Evolutionary conservation across 2,113 vertebrate genomes (phyloP), one percentile per base, ranked within the genome.

Genomic region (Gymnobelideus leadbeateri): DNA sequence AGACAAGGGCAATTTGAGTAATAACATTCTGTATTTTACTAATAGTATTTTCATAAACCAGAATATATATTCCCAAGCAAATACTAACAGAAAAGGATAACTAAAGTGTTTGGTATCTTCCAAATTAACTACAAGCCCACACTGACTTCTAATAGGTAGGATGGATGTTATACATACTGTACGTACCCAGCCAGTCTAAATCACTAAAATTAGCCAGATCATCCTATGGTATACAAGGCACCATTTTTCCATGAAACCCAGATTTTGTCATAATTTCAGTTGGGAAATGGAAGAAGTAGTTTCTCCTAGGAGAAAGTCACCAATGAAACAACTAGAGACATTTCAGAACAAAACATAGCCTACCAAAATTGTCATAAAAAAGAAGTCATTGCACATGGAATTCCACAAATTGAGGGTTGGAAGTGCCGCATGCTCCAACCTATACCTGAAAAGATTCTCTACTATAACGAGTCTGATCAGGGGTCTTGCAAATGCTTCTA

Each of bases 51-150:
- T 90, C 51, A 54, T 91, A 90, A 94, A 94, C 52, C 9, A 90
- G 47, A 49, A 49, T 49, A 23, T 77, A 26, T 89, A 92, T 91
- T 96, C 9, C 57, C 93, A 68, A 91, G 28, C n/a, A 92, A 94
- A 92, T 90, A 28, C 57, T 89, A 55, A 10, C 57, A 51, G 12
- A 51, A 53, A 53, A 94, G 37, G 4, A 94, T 93, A 37, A 49
- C 28, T 93, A 54, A 92, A 51, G 92, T 52, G 93, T 43, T 37
- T 46, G 92, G 14, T 51, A 77, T 37, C 92, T 57, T 91, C 43
- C 77, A 92, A 91, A 94, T 49, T 24, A 55, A 54, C 51, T 94
- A 53, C 19, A 25, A 49, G n/a, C 77, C 92, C 50, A 91, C n/a
- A 37, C 53, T 51, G 52, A 89, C 23, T 84, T 61, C 25, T 51